Evolutionary conservation across 2,797 vertebrate species (phyloP), one percentile per base, ranked within the genome.

Genomic region (Tamandua tetradactyla): DNA sequence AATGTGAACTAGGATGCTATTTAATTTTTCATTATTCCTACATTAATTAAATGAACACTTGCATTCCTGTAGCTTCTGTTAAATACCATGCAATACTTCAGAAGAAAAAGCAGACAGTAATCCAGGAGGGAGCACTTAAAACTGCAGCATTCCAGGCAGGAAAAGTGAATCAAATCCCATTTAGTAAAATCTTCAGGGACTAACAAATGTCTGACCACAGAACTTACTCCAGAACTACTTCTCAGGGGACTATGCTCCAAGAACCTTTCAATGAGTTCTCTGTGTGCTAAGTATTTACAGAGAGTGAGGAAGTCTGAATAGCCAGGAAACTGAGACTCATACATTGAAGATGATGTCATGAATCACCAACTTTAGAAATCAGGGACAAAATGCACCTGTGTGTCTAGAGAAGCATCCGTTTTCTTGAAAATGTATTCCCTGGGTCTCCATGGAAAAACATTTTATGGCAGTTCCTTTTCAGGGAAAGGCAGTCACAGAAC

Each of bases 21-120:
- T 93, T 79, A 80, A 96, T 92, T 94, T 96, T 87, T 96, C 83
- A 61, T 92, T 91, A 95, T 78, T 89, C 68, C 68, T 87, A 84
- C 22, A 42, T 52, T 92, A 96, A 95, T 94, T 95, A 94, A 97
- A 89, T 57, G 69, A 93, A 87, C 32, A 42, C 30, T 32, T 61
- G 35, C 78, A 87, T 76, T 52, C 8, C 83, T 81, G n/a, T 47
- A 75, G 82, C 52, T 96, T 97, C 89, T 87, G 87, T 95, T 91
- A 93, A 94, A 82, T 93, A 89, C 30, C 47, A 62, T 5, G 25
- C 35, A 66, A 57, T 85, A 59, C 20, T 40, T 96, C 93, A 68
- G 88, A 86, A 95, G 84, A 91, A 42, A 83, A 84, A 88, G 44
- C 78, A 88, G 91, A 93, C 47, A 94, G 74, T 68, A 89, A 92